Evolutionary conservation across 2,888 invertebrate genomes (phyloP), one percentile per base, ranked within the genome.

Genomic region (Glyphotaelius pellucidus): DNA sequence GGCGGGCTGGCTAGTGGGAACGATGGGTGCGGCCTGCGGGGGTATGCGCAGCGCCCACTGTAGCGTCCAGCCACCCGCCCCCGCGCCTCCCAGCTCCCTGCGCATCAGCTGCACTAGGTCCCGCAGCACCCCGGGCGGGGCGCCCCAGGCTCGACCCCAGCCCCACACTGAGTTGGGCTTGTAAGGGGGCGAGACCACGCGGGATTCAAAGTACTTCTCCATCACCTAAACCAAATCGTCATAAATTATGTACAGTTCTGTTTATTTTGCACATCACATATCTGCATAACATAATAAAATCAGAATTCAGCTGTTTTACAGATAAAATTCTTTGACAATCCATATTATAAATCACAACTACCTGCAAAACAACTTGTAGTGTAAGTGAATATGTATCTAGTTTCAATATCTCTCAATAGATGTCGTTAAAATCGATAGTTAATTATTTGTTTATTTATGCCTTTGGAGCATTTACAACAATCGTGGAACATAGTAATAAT

Each of bases 11-110:
- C 99, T 99, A 90, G 98, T 97, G n/a, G 99, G 98, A 94, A 98
- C 98, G 94, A 99, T 98, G 90, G 98, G 98, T 30, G 98, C 97
- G 67, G 98, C 98, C 80, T 98, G 98, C 93, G 99, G 99, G 92
- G 99, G 99, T 94, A 99, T 98, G 91, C 99, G 97, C 94, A 99
- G 96, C 95, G 99, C 98, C 97, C 98, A 98, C 95, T 98, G 98
- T 92, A 99, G 97, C 86, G 97, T 97, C 99, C 99, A 99, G 96
- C 96, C 0, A 97, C 97, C 94, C 81, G 95, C 95, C 94, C 95
- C 94, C 42, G 94, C 95, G 94, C 97, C 95, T 94, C 97, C 97
- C 93, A 97, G 95, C 94, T 97, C 97, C 14, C 95, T 95, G 91
- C 96, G 95, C 97, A 98, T 98, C 91, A 99, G 97, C 95, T 99